A percentile compares a stretch with the other conserved stretches of the same genome.
These are phyloP conservation scores for Artibeus lituratus DNA, from an alignment of 2,797 vertebrate genomes.

Conservation along the genomic window DNA sequence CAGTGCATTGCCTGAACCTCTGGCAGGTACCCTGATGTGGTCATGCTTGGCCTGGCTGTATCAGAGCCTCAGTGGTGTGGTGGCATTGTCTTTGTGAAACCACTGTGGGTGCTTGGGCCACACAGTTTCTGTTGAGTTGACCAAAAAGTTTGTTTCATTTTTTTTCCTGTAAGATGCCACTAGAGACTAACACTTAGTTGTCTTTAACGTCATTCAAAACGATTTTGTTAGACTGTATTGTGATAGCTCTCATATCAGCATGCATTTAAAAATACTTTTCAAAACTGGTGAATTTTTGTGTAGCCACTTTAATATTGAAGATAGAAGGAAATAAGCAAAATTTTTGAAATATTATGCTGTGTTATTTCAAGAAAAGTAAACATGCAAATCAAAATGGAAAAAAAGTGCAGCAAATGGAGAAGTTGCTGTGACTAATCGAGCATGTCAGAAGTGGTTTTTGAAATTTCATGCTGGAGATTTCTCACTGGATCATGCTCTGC, in stretches of 20 bases:
- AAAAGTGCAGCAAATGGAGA: background rate
- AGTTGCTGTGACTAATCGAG: background rate
- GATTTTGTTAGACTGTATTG: background rate
- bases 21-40: background rate
- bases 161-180: background rate
- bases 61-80: rapidly evolving
- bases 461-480: background rate
- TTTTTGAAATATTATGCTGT: background rate
- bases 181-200: background rate
- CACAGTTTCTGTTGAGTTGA: background rate
- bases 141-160: background rate
- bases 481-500: background rate
- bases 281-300: background rate
- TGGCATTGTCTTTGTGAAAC: background rate
- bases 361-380: background rate
- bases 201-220: background rate
- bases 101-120: background rate
- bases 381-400: background rate
- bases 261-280: background rate
- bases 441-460: background rate
- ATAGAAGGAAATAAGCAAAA: background rate
- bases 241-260: background rate
- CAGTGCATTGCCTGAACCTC: too few relatives aligned
- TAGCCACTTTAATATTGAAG: background rate
- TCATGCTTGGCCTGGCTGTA: rapidly evolving